Evolutionary conservation across 2,113 vertebrate genomes (phyloP).

Genomic region (Otus sunia): DNA sequence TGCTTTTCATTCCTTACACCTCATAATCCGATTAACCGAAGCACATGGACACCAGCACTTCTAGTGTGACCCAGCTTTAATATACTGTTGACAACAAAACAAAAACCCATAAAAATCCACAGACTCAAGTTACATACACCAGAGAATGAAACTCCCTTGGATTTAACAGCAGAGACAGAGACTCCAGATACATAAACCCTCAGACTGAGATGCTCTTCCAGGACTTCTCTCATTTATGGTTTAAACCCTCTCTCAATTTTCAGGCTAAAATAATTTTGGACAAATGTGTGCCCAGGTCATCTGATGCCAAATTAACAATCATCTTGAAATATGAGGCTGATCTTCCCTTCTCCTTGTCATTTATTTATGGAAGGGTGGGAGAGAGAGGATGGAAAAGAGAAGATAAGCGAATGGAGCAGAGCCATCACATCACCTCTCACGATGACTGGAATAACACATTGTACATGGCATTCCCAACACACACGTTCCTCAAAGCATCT

Average conservation of each 20-base stretch:
- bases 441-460: not conserved
- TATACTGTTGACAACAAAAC: not conserved
- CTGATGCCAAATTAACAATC: not conserved
- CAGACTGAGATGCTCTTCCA: not conserved
- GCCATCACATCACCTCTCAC: accelerated
- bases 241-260: not conserved
- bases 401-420: not conserved
- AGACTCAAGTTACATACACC: not conserved
- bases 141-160: not conserved
- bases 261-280: not conserved
- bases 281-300: not conserved
- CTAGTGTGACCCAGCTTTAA: not conserved
- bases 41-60: not conserved
- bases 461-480: not conserved
- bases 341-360: not conserved
- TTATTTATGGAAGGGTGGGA: not conserved
- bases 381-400: not conserved
- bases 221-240: not conserved
- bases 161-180: not conserved
- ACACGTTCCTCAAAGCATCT: not conserved
- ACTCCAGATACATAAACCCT: not conserved
- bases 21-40: not conserved
- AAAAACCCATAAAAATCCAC: not conserved
- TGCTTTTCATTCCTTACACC: not conserved
- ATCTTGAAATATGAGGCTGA: not conserved